These are phyloP conservation scores for Eupsittula cactorum DNA, from an alignment of 2,113 vertebrate species.

Conservation along the genomic window DNA sequence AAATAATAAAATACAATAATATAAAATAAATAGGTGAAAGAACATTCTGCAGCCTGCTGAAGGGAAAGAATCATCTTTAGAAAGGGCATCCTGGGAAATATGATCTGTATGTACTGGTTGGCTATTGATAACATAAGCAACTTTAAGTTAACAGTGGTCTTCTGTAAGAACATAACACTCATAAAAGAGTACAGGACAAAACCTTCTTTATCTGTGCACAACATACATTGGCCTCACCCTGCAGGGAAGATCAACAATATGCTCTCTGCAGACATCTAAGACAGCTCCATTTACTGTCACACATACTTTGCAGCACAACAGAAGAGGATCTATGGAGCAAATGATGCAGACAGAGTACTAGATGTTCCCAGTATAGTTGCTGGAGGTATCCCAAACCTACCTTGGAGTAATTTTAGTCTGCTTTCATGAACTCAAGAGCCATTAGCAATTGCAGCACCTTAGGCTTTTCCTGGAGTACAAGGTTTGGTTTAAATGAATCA, in stretches of 20 bases:
- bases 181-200: not conserved
- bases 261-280: not conserved
- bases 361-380: not conserved
- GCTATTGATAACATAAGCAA: not conserved
- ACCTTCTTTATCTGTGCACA: not conserved
- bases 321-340: not conserved
- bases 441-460: not conserved
- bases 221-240: not conserved
- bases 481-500: not conserved
- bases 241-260: not conserved
- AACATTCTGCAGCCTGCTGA: not conserved
- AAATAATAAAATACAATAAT: not conserved
- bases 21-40: not conserved
- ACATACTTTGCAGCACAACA: not conserved
- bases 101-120: not conserved
- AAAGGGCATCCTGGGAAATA: not conserved
- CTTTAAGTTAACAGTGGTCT: not conserved
- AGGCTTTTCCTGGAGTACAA: not conserved
- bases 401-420: not conserved
- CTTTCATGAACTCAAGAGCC: not conserved
- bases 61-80: not conserved
- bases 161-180: not conserved
- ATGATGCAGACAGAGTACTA: not conserved
- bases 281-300: not conserved
- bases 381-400: not conserved